phyloP scores from a whole-genome alignment of 2,113 vertebrate genomes.

The Lepus europaeus region DNA sequence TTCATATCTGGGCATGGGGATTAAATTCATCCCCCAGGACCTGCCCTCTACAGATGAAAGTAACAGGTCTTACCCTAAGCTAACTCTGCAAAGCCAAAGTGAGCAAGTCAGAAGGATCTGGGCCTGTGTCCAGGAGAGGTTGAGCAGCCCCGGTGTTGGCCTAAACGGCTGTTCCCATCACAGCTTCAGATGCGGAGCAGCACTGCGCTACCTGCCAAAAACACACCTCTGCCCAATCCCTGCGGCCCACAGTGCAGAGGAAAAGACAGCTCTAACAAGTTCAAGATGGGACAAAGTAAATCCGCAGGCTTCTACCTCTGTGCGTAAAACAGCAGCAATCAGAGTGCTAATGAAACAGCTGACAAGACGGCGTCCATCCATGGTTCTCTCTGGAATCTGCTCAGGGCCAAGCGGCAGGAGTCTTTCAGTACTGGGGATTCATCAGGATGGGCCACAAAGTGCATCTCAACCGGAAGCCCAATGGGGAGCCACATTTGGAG shows the following conservation, averaged over 20 bases:
- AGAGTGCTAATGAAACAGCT: neutral
- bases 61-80: neutral
- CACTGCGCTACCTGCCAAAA: conserved; percentile 4
- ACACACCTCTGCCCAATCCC: neutral
- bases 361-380: conserved; percentile 30
- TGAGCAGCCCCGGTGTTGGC: neutral
- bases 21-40: neutral
- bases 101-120: conserved; percentile 26
- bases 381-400: conserved; percentile 20
- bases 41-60: neutral
- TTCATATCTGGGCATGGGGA: neutral
- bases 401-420: neutral
- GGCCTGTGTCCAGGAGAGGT: conserved; percentile 19
- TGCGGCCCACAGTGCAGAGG: neutral
- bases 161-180: conserved; percentile 26
- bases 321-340: conserved; percentile 20
- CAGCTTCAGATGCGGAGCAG: conserved; percentile 1
- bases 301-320: neutral
- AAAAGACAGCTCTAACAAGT: conserved; percentile 41
- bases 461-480: neutral
- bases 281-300: neutral
- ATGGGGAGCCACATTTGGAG: neutral
- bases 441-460: neutral
- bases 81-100: neutral
- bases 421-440: neutral